Evolutionary conservation across 2,888 invertebrate species (phyloP).

Genomic region (Epinotia brunnichana): DNA sequence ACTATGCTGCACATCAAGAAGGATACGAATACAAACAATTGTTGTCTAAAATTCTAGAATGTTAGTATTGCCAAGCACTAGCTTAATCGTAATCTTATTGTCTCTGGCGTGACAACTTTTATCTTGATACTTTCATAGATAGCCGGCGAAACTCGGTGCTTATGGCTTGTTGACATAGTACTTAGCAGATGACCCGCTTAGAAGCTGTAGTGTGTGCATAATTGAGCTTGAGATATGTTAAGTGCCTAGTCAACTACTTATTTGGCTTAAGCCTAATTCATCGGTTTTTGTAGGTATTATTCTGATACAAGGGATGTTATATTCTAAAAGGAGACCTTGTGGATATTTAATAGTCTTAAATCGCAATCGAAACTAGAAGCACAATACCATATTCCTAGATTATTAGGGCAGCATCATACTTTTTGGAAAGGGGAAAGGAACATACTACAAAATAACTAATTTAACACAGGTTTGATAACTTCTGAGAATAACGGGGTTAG

Average conservation of each 20-base stretch:
- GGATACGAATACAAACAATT: neutral
- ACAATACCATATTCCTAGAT: no score
- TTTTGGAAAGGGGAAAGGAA: no score
- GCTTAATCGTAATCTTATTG: conserved; percentile 1
- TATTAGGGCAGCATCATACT: no score
- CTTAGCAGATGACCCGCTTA: conserved; percentile 15
- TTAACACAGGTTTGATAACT: no score
- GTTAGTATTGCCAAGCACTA: neutral
- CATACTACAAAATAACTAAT: no score
- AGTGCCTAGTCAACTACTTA: conserved; percentile 5
- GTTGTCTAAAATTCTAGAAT: conserved; percentile 3
- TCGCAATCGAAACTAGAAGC: no score
- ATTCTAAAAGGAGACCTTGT: no score
- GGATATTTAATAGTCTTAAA: no score
- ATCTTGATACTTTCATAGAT: conserved; percentile 31
- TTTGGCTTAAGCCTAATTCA: no score
- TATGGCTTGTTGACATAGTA: conserved; percentile 4
- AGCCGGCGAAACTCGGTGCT: conserved; percentile 26
- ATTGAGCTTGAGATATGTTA: neutral
- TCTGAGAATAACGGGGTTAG: no score
- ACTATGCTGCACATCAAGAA: neutral
- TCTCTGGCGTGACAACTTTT: conserved; percentile 14
- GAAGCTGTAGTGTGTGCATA: neutral
- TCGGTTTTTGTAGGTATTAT: no score
- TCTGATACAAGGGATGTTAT: no score